Conservation (phyloP, 1,140 invertebrate species). For the Parasteatoda tepidariorum region DNA sequence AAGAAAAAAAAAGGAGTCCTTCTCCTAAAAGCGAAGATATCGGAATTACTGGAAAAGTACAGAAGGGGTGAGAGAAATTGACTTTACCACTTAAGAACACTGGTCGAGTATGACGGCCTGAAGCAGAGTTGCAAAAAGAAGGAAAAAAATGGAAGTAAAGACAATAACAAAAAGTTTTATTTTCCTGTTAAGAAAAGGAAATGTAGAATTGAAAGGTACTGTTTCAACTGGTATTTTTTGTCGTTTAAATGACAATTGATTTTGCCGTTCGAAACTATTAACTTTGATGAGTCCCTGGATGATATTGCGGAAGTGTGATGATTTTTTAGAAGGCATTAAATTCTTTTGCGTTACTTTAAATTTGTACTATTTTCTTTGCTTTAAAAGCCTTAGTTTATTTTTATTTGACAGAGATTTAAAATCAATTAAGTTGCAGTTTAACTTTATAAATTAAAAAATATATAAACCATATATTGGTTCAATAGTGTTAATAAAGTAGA, state of each 20-base stretch:
- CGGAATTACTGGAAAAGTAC: conserved; percentile 18
- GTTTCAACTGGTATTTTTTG: background rate
- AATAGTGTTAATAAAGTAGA: too few species aligned
- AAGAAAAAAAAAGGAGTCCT: too few species aligned
- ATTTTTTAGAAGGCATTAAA: too few species aligned
- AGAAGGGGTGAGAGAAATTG: conserved; percentile 25
- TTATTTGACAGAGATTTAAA: too few species aligned
- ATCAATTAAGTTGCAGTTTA: too few species aligned
- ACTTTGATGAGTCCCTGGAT: background rate
- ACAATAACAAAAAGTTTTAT: conserved; percentile 32
- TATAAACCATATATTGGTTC: too few species aligned
- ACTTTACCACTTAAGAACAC: conserved; percentile 47
- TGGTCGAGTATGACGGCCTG: background rate
- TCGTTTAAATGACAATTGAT: conserved; percentile 37
- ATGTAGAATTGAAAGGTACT: conserved; percentile 11
- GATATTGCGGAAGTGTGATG: too few species aligned
- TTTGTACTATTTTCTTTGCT: too few species aligned
- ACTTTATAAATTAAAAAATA: too few species aligned
- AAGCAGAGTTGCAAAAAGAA: background rate
- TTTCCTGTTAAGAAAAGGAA: conserved; percentile 21
- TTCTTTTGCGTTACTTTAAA: too few species aligned
- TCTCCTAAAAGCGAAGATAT: background rate
- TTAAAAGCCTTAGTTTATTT: too few species aligned
- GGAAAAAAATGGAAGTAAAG: background rate
- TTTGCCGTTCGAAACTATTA: background rate